Percentiles rank a stretch among this genome's conserved stretches.
These are phyloP conservation scores for Scarus forsteni DNA, from an alignment of 2,797 vertebrate species.

Conservation along the genomic window DNA sequence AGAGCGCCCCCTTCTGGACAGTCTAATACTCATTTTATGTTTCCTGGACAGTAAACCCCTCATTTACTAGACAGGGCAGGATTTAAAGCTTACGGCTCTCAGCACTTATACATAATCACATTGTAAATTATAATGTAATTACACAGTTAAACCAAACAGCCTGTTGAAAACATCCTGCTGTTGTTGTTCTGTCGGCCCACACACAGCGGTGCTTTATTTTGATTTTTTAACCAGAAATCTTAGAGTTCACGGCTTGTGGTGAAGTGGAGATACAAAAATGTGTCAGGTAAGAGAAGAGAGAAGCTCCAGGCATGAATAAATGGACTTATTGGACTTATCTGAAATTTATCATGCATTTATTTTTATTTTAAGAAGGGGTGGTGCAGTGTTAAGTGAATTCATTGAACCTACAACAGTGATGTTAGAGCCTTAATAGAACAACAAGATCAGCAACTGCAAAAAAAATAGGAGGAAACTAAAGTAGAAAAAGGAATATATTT, in stretches of 20 bases:
- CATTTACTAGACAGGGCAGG: neutral
- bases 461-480: too few relatives aligned
- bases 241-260: neutral
- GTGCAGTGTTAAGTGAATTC: too few relatives aligned
- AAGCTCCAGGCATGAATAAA: too few relatives aligned
- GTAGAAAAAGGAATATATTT: too few relatives aligned
- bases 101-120: neutral
- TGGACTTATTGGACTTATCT: too few relatives aligned
- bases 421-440: too few relatives aligned
- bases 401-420: too few relatives aligned
- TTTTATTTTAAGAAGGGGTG: too few relatives aligned
- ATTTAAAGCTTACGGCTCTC: neutral
- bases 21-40: neutral
- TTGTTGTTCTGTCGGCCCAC: neutral
- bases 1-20: slow-evolving; percentile 48
- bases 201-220: neutral
- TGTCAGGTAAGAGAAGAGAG: too few relatives aligned
- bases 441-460: too few relatives aligned
- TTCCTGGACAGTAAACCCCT: neutral
- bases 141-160: neutral
- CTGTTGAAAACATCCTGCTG: neutral
- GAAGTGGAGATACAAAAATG: neutral
- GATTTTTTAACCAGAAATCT: neutral
- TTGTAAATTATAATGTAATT: neutral
- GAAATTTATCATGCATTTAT: too few relatives aligned